Percentiles rank a stretch among this genome's conserved stretches.
These are phyloP conservation scores for Carassius auratus DNA, from an alignment of 2,113 vertebrate species.

Conservation along the genomic window DNA sequence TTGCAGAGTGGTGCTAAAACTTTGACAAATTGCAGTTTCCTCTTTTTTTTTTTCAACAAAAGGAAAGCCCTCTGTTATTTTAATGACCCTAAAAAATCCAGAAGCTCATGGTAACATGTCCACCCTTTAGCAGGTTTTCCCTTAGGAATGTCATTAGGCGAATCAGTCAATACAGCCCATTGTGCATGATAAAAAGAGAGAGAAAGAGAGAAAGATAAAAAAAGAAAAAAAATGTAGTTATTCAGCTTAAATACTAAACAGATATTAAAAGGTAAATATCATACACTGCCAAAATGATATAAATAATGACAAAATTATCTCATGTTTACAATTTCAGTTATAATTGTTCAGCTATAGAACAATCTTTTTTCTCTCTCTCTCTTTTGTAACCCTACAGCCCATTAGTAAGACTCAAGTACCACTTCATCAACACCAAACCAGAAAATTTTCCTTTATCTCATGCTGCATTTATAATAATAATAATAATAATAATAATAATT, in stretches of 20 bases:
- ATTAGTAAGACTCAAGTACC: background rate
- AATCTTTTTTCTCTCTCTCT: background rate
- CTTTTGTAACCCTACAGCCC: background rate
- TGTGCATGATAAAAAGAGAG: slow-evolving; percentile 59
- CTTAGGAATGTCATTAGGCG: slow-evolving; percentile 72
- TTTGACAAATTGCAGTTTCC: slow-evolving; percentile 79
- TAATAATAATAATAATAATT: background rate
- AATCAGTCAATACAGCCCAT: slow-evolving; percentile 73
- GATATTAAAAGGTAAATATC: background rate
- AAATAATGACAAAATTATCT: no score
- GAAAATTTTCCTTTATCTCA: background rate
- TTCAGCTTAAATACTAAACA: slow-evolving; percentile 27
- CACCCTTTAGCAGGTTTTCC: slow-evolving; percentile 67
- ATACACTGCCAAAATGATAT: background rate
- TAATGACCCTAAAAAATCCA: slow-evolving; percentile 67
- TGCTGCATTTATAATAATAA: background rate
- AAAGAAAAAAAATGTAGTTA: slow-evolving; percentile 48
- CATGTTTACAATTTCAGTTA: no score
- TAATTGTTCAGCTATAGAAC: background rate
- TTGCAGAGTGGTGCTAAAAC: slow-evolving; percentile 72
- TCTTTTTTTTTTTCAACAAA: slow-evolving; percentile 68
- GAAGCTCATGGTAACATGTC: slow-evolving; percentile 64
- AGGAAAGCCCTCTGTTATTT: slow-evolving; percentile 64
- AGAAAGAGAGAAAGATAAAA: slow-evolving; percentile 59
- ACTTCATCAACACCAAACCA: background rate